Conservation (phyloP, 1,140 invertebrate species). For the Manduca sexta region DNA sequence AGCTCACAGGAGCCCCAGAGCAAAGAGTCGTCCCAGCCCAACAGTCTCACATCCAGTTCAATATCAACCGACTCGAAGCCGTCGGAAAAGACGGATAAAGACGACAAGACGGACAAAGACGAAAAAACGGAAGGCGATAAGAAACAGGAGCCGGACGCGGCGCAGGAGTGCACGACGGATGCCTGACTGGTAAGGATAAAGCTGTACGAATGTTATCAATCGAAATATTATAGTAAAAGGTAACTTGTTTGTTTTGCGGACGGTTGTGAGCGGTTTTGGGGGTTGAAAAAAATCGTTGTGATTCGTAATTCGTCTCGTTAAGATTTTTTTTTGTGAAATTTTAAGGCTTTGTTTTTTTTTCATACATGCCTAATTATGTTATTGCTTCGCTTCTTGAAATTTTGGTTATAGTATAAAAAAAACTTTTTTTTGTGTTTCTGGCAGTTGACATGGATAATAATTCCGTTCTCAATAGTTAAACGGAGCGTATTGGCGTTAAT, state of each 20-base stretch:
- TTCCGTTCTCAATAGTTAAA: too few species aligned
- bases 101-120: conserved; percentile 24
- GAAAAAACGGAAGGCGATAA: conserved; percentile 20
- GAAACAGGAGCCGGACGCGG: conserved; percentile 5
- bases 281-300: too few species aligned
- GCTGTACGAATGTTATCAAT: conserved; percentile 33
- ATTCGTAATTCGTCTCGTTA: too few species aligned
- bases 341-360: too few species aligned
- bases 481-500: too few species aligned
- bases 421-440: too few species aligned
- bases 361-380: too few species aligned
- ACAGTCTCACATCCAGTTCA: conserved; percentile 61
- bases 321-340: too few species aligned
- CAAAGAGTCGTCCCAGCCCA: conserved; percentile 57
- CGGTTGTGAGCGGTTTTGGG: conserved; percentile 16
- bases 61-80: conserved; percentile 59
- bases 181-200: conserved; percentile 54
- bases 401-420: too few species aligned
- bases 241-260: conserved; percentile 20
- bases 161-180: conserved; percentile 36
- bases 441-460: too few species aligned
- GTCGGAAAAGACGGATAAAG: conserved; percentile 22
- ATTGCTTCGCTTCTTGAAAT: too few species aligned
- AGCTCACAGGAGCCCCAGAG: conserved; percentile 56
- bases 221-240: conserved; percentile 33